Percentiles rank a stretch among this genome's conserved stretches.
phyloP scores from a whole-genome alignment of 2,113 vertebrate species.

The Oostethus manadensis region DNA sequence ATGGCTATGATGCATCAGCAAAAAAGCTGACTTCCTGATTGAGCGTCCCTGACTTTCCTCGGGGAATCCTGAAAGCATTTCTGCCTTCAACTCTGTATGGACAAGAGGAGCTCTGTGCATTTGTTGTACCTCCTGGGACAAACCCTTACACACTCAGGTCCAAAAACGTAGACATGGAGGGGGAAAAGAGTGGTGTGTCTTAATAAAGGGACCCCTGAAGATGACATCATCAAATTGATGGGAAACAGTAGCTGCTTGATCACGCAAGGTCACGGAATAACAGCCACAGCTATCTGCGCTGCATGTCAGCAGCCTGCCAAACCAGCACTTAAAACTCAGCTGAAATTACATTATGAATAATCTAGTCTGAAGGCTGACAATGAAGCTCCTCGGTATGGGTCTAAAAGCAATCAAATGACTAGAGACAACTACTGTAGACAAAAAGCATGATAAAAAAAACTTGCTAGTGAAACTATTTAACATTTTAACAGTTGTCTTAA shows the following conservation, averaged over 20 bases:
- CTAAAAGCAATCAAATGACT: constrained; percentile 4
- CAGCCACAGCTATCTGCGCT: neutral
- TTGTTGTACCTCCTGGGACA: constrained; percentile 23
- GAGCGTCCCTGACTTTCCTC: constrained; percentile 31
- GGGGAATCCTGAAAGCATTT: constrained; percentile 26
- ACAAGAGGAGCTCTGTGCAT: constrained; percentile 30
- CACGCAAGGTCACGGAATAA: constrained; percentile 46
- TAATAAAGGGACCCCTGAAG: constrained; percentile 20
- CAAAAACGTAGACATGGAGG: constrained; percentile 18
- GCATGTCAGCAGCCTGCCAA: neutral
- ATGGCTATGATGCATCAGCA: constrained; percentile 40
- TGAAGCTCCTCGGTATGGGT: neutral
- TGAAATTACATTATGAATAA: constrained; percentile 1
- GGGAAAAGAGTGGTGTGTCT: constrained; percentile 3
- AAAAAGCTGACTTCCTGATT: constrained; percentile 16
- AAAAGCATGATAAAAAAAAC: neutral
- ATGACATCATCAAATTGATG: constrained; percentile 50
- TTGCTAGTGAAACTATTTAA: neutral
- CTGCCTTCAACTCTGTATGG: constrained; percentile 27
- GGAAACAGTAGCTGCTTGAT: constrained; percentile 27
- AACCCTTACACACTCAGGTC: constrained; percentile 39
- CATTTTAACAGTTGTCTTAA: constrained; percentile 12
- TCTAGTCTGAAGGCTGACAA: neutral
- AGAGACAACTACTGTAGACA: neutral
- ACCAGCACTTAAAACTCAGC: neutral